Base-by-base conservation (phyloP, 2,113 vertebrate genomes). In the Anhinga rufa region DNA sequence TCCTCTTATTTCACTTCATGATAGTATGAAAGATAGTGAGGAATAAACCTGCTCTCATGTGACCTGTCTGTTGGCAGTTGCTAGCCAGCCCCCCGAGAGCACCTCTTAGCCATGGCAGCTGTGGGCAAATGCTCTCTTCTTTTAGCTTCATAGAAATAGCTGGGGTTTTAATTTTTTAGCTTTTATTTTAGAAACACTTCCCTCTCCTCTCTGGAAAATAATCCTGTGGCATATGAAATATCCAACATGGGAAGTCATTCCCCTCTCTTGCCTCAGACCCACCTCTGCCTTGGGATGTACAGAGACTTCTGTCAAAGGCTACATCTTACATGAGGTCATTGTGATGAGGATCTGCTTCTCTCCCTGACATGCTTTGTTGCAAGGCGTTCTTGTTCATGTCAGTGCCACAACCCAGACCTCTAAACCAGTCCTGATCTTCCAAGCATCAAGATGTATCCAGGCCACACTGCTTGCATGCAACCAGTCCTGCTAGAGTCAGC, bases 1-100 rank as follows among this genome's bases (percentile, higher is more conserved):
- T 58, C 90, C 55, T 92, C 92, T 70, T 87, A 86, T 94, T 88
- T 95, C 86, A 94, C 84, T 94, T 95, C 70, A 79, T 83, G 60
- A 69, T 32, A 46, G 58, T 24, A 49, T 34, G 40, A 94, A 71
- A 84, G 54, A n/a, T 28, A 87, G 70, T 1, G 9, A 90, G 86
- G 72, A 68, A 78, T 58, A 90, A 86, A 61, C 1, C 18, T 82
- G 65, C 52, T 74, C n/a, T 88, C 9, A 3, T 7, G 29, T 31
- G 51, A 77, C 21, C 36, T 79, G 57, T 12, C 36, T 79, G 51
- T 52, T 80, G 62, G 74, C 58, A 90, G 49, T 71, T 8, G 8
- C 29, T 78, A 68, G 64, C 44, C 48, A 90, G 58, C 17, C 46
- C n/a, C 32, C 44, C 13, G 7, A 79, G 32, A 87, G 34, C 68